These are phyloP conservation scores for Brenthis ino DNA, from an alignment of 2,888 invertebrate species.

Conservation along the genomic window DNA sequence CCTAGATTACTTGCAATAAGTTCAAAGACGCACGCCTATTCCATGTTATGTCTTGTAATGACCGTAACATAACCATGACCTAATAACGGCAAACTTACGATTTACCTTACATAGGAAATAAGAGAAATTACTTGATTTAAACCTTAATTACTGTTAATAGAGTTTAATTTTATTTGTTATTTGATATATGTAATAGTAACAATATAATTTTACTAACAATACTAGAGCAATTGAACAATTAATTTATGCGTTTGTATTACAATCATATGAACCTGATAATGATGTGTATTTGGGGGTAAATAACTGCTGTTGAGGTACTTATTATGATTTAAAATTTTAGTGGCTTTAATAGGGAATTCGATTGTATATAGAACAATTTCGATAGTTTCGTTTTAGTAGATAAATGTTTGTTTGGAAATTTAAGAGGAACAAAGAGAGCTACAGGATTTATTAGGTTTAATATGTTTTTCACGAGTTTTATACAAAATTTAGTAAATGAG, in stretches of 20 bases:
- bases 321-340: constrained; percentile 16
- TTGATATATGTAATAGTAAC: neutral
- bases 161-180: neutral
- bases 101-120: constrained; percentile 30
- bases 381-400: neutral
- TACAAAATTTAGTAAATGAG: no score
- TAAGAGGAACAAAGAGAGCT: no score
- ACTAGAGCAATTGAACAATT: constrained; percentile 25
- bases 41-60: constrained; percentile 62
- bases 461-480: no score
- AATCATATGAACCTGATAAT: constrained; percentile 26
- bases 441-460: no score
- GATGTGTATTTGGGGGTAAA: constrained; percentile 16
- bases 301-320: constrained; percentile 14
- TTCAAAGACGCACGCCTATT: constrained; percentile 60
- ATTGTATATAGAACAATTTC: neutral
- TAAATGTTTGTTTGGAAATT: neutral
- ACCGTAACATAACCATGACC: constrained; percentile 52
- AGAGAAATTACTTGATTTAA: neutral
- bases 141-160: neutral
- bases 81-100: constrained; percentile 45
- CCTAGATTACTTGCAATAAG: constrained; percentile 58
- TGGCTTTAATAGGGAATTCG: neutral
- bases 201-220: constrained; percentile 25
- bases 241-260: constrained; percentile 30